Conservation (phyloP, 2,888 invertebrate genomes). For the Sinohyriopsis cumingii region DNA sequence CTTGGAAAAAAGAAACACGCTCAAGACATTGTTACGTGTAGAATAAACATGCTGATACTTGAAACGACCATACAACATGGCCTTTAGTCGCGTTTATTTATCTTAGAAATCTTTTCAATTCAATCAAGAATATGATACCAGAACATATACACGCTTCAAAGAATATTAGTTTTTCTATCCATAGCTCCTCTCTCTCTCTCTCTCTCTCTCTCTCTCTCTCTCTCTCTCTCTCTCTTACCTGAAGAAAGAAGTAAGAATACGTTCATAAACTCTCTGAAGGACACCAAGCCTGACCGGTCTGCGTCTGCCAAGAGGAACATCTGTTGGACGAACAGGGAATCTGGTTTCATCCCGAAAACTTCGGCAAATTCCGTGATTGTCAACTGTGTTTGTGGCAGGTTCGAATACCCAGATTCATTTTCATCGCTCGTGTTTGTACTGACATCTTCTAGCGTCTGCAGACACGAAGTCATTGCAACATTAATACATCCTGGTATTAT, state of each 20-base stretch:
- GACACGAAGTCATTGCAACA: no score
- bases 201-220: background rate
- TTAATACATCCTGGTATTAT: no score
- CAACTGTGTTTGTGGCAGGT: no score
- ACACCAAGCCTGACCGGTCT: constrained; percentile 77
- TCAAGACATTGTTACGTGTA: no score
- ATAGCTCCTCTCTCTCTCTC: background rate
- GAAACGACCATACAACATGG: background rate
- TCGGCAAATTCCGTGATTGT: constrained; percentile 76
- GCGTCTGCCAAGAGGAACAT: constrained; percentile 78
- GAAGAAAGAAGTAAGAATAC: constrained; percentile 77
- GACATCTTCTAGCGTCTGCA: background rate
- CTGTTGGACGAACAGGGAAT: constrained; percentile 76
- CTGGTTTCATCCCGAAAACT: constrained; percentile 76
- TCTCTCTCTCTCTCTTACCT: constrained; percentile 59
- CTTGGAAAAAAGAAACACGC: no score
- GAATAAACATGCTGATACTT: background rate
- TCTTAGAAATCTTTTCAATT: background rate
- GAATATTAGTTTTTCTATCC: background rate
- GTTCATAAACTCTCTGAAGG: constrained; percentile 78
- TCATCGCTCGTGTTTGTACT: background rate
- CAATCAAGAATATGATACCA: background rate
- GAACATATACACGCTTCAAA: background rate
- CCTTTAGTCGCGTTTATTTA: background rate
- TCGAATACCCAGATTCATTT: no score